Base-by-base conservation (phyloP, 1,140 invertebrate species). In the Temnothorax longispinosus region DNA sequence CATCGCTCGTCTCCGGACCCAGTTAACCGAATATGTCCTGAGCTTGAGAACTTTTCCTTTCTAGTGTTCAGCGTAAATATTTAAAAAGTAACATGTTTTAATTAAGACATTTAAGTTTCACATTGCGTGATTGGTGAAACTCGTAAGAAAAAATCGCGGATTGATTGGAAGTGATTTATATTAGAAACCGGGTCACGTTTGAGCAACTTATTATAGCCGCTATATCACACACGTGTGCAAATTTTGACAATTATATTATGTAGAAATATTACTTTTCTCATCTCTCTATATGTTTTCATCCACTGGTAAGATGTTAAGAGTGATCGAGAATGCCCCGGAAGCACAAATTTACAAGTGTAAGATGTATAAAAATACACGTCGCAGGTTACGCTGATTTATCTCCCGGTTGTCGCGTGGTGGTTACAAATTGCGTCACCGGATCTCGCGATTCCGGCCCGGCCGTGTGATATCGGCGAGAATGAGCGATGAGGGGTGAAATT, bases 301-400 rank as follows among this genome's bases (percentile, higher is more conserved):
- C 41, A 32, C n/a, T 41, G 32, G 47, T 41, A 47, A 11, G 8
- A 47, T 41, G 35, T 71, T 72, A 71, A 71, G 41, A 71, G 18
- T 72, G 65, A 81, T 81, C 35, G 64, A 27, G 27, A 81, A 56
- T 2, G 38, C 15, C n/a, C 38, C 27, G 21, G 21, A 41, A 76
- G 4, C 21, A 8, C 41, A 47, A 78, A 38, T 78, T 50, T n/a
- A 56, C 38, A 41, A 38, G 32, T 67, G 3, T 38, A 35, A 44
- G n/a, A 10, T 8, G 67, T 27, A 6, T 75, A 35, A 78, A 78
- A 80, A 52, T 80, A 67, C 44, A 18, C 47, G 32, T 67, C 7
- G 32, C 35, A 52, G 67, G 35, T 81, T 56, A 54, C 64, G 13
- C 21, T 32, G 65, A 81, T 81, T 81, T 56, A 72, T 81, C 65